These are phyloP conservation scores for Miniopterus natalensis DNA, from an alignment of 2,113 vertebrate genomes.

Conservation along the genomic window DNA sequence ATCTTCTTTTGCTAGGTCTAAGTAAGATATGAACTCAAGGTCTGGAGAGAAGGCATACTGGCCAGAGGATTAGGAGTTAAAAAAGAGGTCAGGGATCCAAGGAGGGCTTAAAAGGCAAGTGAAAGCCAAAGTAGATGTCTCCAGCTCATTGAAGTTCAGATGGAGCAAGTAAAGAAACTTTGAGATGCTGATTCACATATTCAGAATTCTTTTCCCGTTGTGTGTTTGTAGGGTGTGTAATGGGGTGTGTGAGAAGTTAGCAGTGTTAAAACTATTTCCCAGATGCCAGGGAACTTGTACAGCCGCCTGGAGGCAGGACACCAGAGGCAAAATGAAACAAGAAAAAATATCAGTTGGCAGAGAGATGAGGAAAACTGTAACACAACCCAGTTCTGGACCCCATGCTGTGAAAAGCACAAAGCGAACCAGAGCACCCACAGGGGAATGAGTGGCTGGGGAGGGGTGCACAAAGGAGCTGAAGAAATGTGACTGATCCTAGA, in stretches of 20 bases:
- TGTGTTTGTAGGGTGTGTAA: neutral
- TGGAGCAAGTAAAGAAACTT: neutral
- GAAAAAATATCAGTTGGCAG: neutral
- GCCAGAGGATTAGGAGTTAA: accelerated
- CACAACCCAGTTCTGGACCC: neutral
- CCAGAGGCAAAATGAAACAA: neutral
- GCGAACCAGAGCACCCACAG: neutral
- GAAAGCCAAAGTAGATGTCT: neutral
- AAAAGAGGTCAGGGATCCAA: neutral
- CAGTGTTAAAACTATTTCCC: neutral
- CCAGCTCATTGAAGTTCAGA: neutral
- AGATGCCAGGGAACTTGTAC: neutral
- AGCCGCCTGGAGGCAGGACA: neutral
- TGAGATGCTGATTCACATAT: neutral
- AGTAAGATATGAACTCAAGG: neutral
- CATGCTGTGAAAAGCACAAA: neutral
- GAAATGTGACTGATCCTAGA: neutral
- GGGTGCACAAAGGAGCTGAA: neutral
- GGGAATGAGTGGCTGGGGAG: neutral
- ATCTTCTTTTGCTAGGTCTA: neutral
- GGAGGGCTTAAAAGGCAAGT: neutral
- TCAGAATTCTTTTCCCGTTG: neutral
- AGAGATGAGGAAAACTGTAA: neutral
- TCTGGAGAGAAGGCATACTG: neutral
- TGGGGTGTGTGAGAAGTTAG: neutral